A percentile compares a stretch with the other conserved stretches of the same genome.
Conservation (phyloP, 1,140 invertebrate species). For the Andrena cerasifolii region DNA sequence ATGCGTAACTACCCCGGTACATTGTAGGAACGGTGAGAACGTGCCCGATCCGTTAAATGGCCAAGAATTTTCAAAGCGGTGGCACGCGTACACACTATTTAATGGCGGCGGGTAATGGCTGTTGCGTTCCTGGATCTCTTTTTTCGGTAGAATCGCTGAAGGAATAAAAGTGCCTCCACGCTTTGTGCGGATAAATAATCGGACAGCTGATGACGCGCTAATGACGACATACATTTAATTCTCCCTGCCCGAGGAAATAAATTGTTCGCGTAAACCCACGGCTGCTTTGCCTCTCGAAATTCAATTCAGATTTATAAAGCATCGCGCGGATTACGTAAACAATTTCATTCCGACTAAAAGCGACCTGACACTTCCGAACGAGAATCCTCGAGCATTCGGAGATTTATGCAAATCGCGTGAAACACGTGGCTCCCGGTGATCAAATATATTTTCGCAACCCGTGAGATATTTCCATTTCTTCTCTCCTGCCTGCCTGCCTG, state of each 20-base stretch:
- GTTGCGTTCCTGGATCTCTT: not conserved
- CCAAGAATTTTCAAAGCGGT: constrained; percentile 12
- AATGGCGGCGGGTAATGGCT: constrained; percentile 23
- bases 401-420: not conserved
- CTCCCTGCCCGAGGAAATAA: no score
- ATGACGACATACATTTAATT: no score
- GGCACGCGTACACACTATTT: not conserved
- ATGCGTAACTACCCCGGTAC: constrained; percentile 26
- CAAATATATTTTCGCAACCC: constrained; percentile 17
- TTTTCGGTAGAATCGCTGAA: no score
- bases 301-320: not conserved
- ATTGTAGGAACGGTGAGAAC: constrained; percentile 14
- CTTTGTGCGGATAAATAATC: no score
- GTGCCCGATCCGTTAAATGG: constrained; percentile 28
- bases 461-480: not conserved
- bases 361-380: not conserved
- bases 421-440: not conserved
- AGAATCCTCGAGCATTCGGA: not conserved
- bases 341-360: not conserved
- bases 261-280: no score
- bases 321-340: not conserved
- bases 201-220: no score
- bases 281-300: no score
- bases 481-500: no score
- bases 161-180: no score